Evolutionary conservation across 2,888 invertebrate genomes (phyloP).

Genomic region (Aporophyla lueneburgensis): DNA sequence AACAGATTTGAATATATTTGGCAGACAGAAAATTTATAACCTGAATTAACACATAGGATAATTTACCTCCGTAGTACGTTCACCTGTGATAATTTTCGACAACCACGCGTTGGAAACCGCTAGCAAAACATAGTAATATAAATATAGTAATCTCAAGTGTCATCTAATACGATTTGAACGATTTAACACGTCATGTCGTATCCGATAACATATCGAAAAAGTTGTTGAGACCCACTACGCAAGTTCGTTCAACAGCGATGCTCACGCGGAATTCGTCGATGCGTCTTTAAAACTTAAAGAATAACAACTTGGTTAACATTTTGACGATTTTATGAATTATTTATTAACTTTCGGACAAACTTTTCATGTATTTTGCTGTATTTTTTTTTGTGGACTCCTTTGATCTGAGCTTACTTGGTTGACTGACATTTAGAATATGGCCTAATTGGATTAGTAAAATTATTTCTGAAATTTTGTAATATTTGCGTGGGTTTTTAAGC

Average conservation of each 20-base stretch:
- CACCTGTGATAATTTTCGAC: no score
- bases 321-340: conserved; percentile 71
- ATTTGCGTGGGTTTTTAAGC: no score
- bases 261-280: conserved; percentile 70
- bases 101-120: no score
- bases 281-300: conserved; percentile 73
- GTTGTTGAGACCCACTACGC: conserved; percentile 65
- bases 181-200: conserved; percentile 70
- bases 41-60: no score
- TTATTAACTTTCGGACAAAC: conserved; percentile 70
- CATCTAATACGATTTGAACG: conserved; percentile 48
- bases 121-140: neutral
- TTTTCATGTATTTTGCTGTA: no score
- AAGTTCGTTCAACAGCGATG: conserved; percentile 68
- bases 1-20: no score
- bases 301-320: conserved; percentile 75
- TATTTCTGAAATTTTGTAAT: neutral
- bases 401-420: neutral
- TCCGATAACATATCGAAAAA: conserved; percentile 77
- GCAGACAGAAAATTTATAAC: no score
- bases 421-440: neutral
- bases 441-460: neutral
- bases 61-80: no score
- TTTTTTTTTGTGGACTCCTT: neutral
- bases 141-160: conserved; percentile 45